Conservation (phyloP, 2,888 invertebrate species). For the Chrysolina oricalcia region DNA sequence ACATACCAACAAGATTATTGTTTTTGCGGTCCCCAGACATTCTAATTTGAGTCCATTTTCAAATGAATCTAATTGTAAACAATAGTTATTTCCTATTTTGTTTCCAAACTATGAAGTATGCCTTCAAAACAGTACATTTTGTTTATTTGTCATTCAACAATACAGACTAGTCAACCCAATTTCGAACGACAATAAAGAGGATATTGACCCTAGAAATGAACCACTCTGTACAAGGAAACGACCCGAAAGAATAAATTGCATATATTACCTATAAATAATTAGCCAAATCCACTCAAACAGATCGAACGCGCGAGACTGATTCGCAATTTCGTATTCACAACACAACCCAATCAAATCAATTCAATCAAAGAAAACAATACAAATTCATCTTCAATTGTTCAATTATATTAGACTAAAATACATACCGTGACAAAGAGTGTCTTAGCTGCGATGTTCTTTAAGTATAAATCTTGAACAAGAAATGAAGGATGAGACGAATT, state of each 20-base stretch:
- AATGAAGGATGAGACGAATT: constrained; percentile 13
- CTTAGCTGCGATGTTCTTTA: neutral
- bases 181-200: neutral
- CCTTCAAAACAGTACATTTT: too few relatives aligned
- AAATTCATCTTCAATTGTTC: neutral
- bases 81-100: too few relatives aligned
- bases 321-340: neutral
- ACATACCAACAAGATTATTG: too few relatives aligned
- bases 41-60: too few relatives aligned
- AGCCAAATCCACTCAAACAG: neutral
- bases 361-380: neutral
- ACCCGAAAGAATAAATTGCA: neutral
- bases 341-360: neutral
- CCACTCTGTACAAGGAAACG: neutral
- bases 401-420: neutral
- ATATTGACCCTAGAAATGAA: neutral
- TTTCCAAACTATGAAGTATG: too few relatives aligned
- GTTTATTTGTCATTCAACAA: too few relatives aligned
- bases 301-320: neutral
- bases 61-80: too few relatives aligned
- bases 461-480: constrained; percentile 5
- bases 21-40: too few relatives aligned
- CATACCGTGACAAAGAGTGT: neutral
- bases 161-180: too few relatives aligned
- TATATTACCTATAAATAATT: neutral